Conservation (phyloP, 2,113 vertebrate genomes). For the Pterophyllum scalare region DNA sequence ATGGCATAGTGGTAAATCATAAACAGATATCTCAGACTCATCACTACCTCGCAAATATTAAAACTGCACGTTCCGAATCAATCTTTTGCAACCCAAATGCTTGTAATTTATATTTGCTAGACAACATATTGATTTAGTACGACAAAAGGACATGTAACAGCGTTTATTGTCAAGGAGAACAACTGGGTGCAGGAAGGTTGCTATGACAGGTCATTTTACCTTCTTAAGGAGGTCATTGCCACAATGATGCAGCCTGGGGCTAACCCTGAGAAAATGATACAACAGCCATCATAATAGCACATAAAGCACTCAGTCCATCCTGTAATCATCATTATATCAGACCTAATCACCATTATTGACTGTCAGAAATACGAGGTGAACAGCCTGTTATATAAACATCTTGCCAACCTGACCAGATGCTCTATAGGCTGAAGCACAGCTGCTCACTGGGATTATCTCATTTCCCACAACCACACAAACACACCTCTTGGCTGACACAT, state of each 20-base stretch:
- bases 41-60: neutral
- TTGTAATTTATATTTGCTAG: neutral
- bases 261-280: conserved; percentile 9
- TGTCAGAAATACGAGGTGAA: conserved; percentile 59
- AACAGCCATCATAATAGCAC: neutral
- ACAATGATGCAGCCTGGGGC: neutral
- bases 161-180: neutral
- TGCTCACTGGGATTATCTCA: conserved; percentile 68
- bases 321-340: conserved; percentile 31
- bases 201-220: conserved; percentile 11
- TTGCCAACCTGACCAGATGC: conserved; percentile 64
- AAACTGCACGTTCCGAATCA: neutral
- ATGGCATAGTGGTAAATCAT: neutral
- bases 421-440: conserved; percentile 68
- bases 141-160: neutral
- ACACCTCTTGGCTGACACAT: conserved; percentile 33
- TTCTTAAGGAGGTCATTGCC: neutral
- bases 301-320: conserved; percentile 14
- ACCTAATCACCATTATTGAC: conserved; percentile 66
- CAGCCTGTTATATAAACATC: conserved; percentile 57
- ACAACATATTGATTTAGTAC: neutral
- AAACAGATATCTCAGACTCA: neutral
- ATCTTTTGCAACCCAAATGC: neutral
- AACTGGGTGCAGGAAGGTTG: neutral
- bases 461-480: conserved; percentile 17